Evolutionary conservation across 1,140 invertebrate species (phyloP), one percentile per base, ranked within the genome.

Genomic region (Drosophila sucinea): DNA sequence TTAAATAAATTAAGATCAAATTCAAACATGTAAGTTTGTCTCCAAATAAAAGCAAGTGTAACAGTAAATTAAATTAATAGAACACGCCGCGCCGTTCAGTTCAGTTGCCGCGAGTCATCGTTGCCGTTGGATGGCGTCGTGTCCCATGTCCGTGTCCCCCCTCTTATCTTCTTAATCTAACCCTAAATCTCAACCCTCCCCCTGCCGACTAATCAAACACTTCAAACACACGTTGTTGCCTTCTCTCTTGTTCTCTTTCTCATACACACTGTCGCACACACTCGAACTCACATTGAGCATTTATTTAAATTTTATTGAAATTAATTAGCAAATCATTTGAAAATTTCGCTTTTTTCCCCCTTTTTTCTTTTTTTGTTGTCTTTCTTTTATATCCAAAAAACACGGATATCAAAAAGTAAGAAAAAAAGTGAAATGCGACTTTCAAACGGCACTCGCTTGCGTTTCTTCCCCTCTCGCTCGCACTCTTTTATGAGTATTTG

Each of bases 371-470:
- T 27, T 27, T 27, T 51, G 23, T 58, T 35, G 56, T 58, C 33
- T 38, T 32, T n/a, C 11, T 32, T 57, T 33, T 32, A 5, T 29
- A 30, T 30, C 27, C 3, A 27, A 55, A 60, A 23, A 56, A 23
- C 25, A 40, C 27, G 30, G 30, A 60, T 33, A 60, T 17, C 1
- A 30, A 61, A 33, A 40, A 61, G 1, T 17, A 79, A 87, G 77
- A 85, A 86, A 84, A 86, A 86, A 86, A 89, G 83, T 84, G 79
- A 79, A 85, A 87, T 79, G 81, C 79, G 72, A 79, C 38, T 82
- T 86, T 87, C 75, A 87, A 86, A 86, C 79, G 71, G 78, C 70
- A 84, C 73, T 85, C 74, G 44, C 44, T 25, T 51, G 23, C 8
- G 44, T 25, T 44, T 74, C 51, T 35, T 61, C 47, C 73, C 66